phyloP scores from a whole-genome alignment of 2,113 vertebrate genomes.

The Copsychus sechellarum region DNA sequence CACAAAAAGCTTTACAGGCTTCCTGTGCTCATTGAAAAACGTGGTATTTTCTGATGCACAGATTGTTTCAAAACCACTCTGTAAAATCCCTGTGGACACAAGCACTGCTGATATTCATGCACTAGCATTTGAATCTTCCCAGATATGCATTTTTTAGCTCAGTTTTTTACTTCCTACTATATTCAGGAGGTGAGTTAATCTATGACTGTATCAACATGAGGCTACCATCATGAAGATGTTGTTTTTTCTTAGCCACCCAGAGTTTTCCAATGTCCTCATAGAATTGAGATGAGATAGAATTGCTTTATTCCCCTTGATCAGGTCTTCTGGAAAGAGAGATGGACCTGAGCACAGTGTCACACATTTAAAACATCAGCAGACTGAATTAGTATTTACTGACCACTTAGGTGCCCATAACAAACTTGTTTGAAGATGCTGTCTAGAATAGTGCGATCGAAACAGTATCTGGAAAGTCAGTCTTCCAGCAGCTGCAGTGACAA shows the following conservation, averaged over 20 bases:
- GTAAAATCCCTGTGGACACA: conserved; percentile 31
- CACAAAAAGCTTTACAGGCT: conserved; percentile 58
- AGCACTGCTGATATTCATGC: conserved; percentile 3
- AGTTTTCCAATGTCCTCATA: background rate
- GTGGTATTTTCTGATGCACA: conserved; percentile 35
- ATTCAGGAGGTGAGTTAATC: conserved; percentile 12
- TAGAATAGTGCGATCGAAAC: background rate
- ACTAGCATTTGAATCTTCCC: background rate
- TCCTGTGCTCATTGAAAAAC: conserved; percentile 47
- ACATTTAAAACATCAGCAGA: background rate
- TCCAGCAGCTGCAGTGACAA: background rate
- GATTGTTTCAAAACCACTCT: conserved; percentile 51
- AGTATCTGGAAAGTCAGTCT: background rate
- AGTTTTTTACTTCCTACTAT: background rate
- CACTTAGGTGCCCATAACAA: conserved; percentile 12
- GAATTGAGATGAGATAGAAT: conserved; percentile 4
- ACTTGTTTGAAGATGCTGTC: background rate
- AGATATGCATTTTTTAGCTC: background rate
- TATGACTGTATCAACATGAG: background rate
- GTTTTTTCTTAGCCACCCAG: background rate
- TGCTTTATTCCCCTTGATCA: background rate
- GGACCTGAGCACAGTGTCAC: background rate
- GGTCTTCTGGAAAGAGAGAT: background rate
- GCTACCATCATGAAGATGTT: background rate
- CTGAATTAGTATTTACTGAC: conserved; percentile 41